Conservation (phyloP, 2,797 vertebrate genomes). For the Amblyraja radiata region DNA sequence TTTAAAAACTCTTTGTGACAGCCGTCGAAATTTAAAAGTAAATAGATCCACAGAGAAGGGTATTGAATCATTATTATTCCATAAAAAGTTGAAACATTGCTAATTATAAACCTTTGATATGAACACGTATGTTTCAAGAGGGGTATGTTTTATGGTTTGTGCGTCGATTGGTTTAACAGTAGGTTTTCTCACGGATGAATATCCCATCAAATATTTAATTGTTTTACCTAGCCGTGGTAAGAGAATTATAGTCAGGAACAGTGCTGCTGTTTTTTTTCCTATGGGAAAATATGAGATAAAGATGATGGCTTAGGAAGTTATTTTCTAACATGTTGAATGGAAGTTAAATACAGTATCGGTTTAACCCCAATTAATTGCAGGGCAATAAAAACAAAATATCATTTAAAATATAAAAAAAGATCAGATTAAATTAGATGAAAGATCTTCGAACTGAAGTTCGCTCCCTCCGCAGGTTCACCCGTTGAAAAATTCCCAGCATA, state of each 20-base stretch:
- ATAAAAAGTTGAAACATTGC: not conserved
- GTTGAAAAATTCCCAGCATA: too few species aligned
- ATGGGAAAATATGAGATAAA: too few species aligned
- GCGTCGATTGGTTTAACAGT: not conserved
- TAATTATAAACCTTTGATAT: too few species aligned
- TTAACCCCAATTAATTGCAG: not conserved
- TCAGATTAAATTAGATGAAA: too few species aligned
- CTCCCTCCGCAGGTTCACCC: too few species aligned
- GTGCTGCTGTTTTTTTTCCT: too few species aligned
- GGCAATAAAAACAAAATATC: not conserved
- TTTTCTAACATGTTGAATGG: not conserved
- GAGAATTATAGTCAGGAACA: too few species aligned
- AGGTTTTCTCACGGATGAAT: not conserved
- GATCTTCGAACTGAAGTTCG: too few species aligned
- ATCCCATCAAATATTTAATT: not conserved
- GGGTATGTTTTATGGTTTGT: not conserved
- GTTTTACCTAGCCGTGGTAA: not conserved
- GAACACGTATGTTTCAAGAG: not conserved
- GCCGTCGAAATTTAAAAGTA: not conserved
- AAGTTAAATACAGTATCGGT: not conserved
- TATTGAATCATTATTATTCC: not conserved
- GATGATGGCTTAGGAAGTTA: not conserved
- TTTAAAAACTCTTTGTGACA: not conserved
- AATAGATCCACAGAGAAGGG: not conserved
- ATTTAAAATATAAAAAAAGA: too few species aligned